Evolutionary conservation across 2,888 invertebrate genomes (phyloP), one percentile per base, ranked within the genome.

Genomic region (Cephalotes varians): DNA sequence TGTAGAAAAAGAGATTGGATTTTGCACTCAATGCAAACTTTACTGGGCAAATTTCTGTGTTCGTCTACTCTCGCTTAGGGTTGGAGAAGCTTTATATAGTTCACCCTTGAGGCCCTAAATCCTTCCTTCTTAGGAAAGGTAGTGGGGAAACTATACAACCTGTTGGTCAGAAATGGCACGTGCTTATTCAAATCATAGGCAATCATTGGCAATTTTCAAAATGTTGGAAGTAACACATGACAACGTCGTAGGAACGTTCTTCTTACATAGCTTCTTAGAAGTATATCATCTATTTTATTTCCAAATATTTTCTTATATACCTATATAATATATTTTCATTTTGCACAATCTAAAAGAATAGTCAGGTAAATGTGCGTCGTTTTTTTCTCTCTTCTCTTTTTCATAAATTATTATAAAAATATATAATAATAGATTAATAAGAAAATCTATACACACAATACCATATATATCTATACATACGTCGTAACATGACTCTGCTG

Each of bases 81-180:
- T 21, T 73, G 60, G 28, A 44, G n/a, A 31, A 56, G 60, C 73
- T 44, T 60, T 73, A 73, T 58, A 67, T 67, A 69, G 69, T 6
- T n/a, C 37, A 31, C 60, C 37, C 28, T 40, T 40, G 40, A 73
- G 60, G 60, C 37, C 71, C 56, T 25, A 44, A 89, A 86, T 86
- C 34, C 40, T 88, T 85, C 54, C 71, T 85, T 82, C 89, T 91
- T 90, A 76, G 84, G 77, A 73, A 82, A 73, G 18, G 58, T 84
- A 76, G 86, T 87, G 91, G 92, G 89, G 89, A 49, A 47, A 73
- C 40, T 21, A 0, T 40, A 40, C 40, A 15, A 77, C 69, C 72
- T 40, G 84, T 77, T 89, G 88, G 87, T 85, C 85, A 83, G 72
- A 84, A 82, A 72, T 73, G 79, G 88, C 91, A 92, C 90, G 91